Evolutionary conservation across 2,888 invertebrate species (phyloP).

Genomic region (Phorcus lineatus): DNA sequence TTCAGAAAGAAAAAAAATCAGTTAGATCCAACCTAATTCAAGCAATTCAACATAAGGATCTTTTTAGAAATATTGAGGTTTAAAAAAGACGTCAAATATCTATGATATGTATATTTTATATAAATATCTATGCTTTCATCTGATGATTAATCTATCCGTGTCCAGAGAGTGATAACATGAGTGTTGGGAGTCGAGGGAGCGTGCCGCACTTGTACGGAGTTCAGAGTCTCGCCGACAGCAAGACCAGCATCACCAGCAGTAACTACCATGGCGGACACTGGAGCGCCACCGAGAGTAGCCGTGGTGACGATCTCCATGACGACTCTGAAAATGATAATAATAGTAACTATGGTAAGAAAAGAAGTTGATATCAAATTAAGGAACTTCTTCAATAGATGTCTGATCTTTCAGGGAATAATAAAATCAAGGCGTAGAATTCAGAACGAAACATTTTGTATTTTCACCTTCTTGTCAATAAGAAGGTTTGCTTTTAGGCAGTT

Average conservation of each 20-base stretch:
- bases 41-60: too few relatives aligned
- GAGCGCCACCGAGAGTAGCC: constrained; percentile 71
- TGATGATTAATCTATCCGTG: neutral
- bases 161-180: constrained; percentile 72
- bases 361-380: neutral
- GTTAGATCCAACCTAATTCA: too few relatives aligned
- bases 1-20: neutral
- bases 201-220: constrained; percentile 48
- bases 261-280: constrained; percentile 62
- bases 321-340: constrained; percentile 61
- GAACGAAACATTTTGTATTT: too few relatives aligned
- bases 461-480: too few relatives aligned
- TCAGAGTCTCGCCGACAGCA: constrained; percentile 59
- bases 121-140: neutral
- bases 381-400: neutral
- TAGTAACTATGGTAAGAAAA: neutral
- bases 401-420: too few relatives aligned
- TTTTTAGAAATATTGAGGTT: too few relatives aligned
- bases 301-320: constrained; percentile 67
- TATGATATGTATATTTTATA: too few relatives aligned
- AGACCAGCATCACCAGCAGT: constrained; percentile 62
- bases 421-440: too few relatives aligned
- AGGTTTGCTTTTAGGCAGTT: too few relatives aligned
- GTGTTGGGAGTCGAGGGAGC: constrained; percentile 65
- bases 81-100: too few relatives aligned